phyloP scores from a whole-genome alignment of 2,113 vertebrate genomes.

The Atrichornis clamosus region DNA sequence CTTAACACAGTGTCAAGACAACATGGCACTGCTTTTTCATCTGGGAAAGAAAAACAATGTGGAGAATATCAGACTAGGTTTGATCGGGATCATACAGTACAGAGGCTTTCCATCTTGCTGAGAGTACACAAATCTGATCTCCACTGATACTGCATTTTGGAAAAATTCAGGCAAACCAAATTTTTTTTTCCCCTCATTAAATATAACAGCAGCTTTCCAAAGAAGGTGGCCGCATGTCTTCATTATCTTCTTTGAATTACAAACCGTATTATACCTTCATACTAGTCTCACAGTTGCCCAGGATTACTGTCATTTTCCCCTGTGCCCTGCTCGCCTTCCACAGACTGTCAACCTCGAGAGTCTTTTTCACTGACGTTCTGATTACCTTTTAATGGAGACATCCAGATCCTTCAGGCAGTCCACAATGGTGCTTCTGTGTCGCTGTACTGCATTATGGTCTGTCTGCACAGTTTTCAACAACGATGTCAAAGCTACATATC shows the following conservation, averaged over 20 bases:
- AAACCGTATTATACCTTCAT: neutral
- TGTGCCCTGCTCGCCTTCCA: neutral
- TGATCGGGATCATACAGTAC: neutral
- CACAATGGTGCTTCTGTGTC: constrained; percentile 97
- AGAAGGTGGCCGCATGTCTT: neutral
- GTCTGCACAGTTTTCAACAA: constrained; percentile 98
- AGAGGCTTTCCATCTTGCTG: neutral
- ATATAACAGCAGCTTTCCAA: neutral
- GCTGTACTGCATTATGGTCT: constrained; percentile 97
- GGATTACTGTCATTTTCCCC: neutral
- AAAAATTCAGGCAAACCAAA: neutral
- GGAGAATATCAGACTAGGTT: neutral
- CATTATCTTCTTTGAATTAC: neutral
- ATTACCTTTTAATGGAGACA: constrained; percentile 97
- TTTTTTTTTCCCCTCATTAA: neutral
- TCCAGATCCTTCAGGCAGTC: constrained; percentile 98
- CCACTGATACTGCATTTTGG: neutral
- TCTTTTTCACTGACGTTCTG: neutral
- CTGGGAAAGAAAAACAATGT: neutral
- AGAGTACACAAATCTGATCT: neutral
- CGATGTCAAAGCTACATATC: constrained; percentile 97
- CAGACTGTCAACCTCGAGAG: neutral
- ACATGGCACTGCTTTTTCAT: neutral
- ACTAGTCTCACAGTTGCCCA: neutral
- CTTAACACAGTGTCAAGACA: neutral